Conservation (phyloP, 2,888 invertebrate genomes). For the Idaea biselata region DNA sequence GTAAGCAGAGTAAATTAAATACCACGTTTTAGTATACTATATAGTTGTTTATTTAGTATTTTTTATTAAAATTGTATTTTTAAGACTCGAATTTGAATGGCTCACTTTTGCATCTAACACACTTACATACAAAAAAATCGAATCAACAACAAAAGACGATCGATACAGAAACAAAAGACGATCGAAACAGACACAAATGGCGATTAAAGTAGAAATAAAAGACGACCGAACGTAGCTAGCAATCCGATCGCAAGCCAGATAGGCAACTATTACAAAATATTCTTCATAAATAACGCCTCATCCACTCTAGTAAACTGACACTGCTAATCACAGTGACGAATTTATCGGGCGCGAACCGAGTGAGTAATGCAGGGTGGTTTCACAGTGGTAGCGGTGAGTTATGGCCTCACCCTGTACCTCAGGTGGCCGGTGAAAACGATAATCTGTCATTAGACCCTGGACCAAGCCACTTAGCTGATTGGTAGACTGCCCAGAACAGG, state of each 20-base stretch:
- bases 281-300: constrained; percentile 8
- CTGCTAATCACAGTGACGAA: constrained; percentile 72
- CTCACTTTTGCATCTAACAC: too few relatives aligned
- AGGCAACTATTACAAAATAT: too few relatives aligned
- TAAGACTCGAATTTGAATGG: constrained; percentile 6
- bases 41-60: constrained; percentile 35
- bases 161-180: too few relatives aligned
- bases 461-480: constrained; percentile 62
- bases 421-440: constrained; percentile 58
- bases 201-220: too few relatives aligned
- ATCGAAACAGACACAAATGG: too few relatives aligned
- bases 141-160: too few relatives aligned
- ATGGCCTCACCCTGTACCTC: constrained; percentile 61
- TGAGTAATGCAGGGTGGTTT: constrained; percentile 51
- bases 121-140: too few relatives aligned
- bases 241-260: too few relatives aligned
- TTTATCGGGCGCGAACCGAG: constrained; percentile 69
- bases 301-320: constrained; percentile 31
- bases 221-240: too few relatives aligned
- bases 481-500: constrained; percentile 13
- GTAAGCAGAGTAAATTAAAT: constrained; percentile 35
- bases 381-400: constrained; percentile 50
- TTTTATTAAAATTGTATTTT: constrained; percentile 32
- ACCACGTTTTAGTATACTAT: constrained; percentile 37
- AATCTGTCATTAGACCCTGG: constrained; percentile 67